Evolutionary conservation across 2,113 vertebrate species (phyloP).

Genomic region (Coturnix japonica): DNA sequence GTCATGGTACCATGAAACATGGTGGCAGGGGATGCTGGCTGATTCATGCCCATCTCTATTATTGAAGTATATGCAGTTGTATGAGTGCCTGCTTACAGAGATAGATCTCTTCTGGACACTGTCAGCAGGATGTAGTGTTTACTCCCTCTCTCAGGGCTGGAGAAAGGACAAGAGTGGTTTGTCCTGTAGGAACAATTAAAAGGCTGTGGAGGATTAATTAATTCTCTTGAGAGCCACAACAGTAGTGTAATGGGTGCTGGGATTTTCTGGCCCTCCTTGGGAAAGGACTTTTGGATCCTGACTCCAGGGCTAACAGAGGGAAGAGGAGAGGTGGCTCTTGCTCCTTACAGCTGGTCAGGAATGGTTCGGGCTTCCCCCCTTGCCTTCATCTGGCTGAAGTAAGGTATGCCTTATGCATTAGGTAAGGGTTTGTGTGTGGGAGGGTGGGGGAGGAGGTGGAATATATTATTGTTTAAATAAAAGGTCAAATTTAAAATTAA

Average conservation of each 20-base stretch:
- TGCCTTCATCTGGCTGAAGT: background rate
- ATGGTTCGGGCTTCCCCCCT: background rate
- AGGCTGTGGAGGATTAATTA: background rate
- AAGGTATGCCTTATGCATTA: background rate
- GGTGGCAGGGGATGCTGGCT: background rate
- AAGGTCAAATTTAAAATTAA: background rate
- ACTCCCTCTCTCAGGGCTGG: background rate
- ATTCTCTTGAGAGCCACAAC: background rate
- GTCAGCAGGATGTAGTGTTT: background rate
- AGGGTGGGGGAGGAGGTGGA: too few species aligned
- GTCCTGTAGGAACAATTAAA: background rate
- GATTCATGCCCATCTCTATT: background rate
- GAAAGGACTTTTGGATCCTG: background rate
- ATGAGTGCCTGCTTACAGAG: background rate
- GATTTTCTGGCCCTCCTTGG: background rate
- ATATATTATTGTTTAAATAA: background rate
- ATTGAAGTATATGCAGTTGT: background rate
- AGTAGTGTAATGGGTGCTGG: background rate
- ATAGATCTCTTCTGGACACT: background rate
- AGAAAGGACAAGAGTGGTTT: background rate
- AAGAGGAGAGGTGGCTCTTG: background rate
- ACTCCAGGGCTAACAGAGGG: background rate
- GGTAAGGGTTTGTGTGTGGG: background rate
- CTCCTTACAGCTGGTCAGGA: background rate
- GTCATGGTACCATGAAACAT: background rate